Conservation (phyloP, 2,797 vertebrate genomes). For the Hephaestus fuliginosus region DNA sequence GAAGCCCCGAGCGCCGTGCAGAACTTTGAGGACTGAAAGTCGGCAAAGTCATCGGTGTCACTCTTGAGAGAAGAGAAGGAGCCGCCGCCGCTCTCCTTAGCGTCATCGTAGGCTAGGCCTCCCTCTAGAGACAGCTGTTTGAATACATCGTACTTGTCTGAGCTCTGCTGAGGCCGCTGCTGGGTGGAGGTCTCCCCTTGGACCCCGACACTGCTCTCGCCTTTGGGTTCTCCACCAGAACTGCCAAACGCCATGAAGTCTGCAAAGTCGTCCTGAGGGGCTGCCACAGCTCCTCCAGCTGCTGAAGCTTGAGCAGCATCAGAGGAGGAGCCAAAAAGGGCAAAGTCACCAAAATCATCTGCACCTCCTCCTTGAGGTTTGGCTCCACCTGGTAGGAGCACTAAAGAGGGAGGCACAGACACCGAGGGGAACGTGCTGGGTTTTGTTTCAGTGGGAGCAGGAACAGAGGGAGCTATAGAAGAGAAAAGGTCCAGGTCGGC, state of each 20-base stretch:
- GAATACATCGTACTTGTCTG: conserved; percentile 94
- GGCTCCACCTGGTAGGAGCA: conserved; percentile 76
- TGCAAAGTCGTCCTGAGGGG: conserved; percentile 95
- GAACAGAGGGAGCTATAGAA: conserved; percentile 79
- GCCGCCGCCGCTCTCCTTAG: conserved; percentile 87
- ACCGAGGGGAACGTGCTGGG: conserved; percentile 84
- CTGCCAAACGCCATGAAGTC: conserved; percentile 97
- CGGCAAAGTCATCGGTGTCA: conserved; percentile 94
- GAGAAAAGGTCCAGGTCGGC: conserved; percentile 96
- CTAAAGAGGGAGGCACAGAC: conserved; percentile 72
- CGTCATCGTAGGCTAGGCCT: conserved; percentile 87
- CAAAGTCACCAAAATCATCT: conserved; percentile 96
- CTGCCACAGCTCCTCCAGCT: conserved; percentile 80
- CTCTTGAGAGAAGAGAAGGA: conserved; percentile 87
- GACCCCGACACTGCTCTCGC: conserved; percentile 53
- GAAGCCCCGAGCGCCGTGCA: conserved; percentile 87
- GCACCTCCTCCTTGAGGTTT: conserved; percentile 84
- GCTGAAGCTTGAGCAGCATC: conserved; percentile 64
- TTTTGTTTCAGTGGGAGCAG: conserved; percentile 83
- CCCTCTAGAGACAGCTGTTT: conserved; percentile 94
- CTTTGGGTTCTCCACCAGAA: conserved; percentile 81
- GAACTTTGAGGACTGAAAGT: conserved; percentile 95
- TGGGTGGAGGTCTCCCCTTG: conserved; percentile 63
- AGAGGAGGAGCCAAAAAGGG: conserved; percentile 89
- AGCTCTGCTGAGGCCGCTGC: conserved; percentile 71